A percentile compares a stretch with the other conserved stretches of the same genome.
phyloP scores from a whole-genome alignment of 2,797 vertebrate species.

The Halcyon badia region DNA sequence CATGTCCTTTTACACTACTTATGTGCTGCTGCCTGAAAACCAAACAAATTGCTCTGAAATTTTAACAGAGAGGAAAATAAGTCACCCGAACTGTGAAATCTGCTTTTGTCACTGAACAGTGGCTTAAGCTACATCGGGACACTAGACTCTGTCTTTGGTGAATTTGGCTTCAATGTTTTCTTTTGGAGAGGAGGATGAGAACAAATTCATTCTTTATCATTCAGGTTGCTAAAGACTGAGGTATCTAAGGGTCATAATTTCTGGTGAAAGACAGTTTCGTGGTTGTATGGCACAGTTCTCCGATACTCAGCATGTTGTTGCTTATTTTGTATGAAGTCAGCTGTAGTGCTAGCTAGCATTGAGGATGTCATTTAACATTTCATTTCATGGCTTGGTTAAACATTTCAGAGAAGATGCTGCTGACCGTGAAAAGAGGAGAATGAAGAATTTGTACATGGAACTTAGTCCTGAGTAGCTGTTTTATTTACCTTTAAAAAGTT shows the following conservation, averaged over 20 bases:
- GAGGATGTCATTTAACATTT: not conserved
- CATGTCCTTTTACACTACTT: not conserved
- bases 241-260: not conserved
- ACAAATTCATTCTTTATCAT: not conserved
- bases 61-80: not conserved
- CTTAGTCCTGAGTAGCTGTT: not conserved
- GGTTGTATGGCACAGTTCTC: not conserved
- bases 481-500: not conserved
- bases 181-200: not conserved
- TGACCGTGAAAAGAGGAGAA: not conserved
- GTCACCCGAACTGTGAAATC: not conserved
- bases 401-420: not conserved
- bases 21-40: not conserved
- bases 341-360: not conserved
- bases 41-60: not conserved
- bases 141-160: not conserved
- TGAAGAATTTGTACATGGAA: not conserved
- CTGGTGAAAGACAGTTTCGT: not conserved
- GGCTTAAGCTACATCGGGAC: not conserved
- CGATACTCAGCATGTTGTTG: not conserved
- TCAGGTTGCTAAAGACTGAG: not conserved
- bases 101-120: not conserved
- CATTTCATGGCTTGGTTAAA: constrained; percentile 2
- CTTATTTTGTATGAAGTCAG: not conserved
- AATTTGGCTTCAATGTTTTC: not conserved